phyloP scores from a whole-genome alignment of 2,113 vertebrate genomes.

The Struthio camelus region DNA sequence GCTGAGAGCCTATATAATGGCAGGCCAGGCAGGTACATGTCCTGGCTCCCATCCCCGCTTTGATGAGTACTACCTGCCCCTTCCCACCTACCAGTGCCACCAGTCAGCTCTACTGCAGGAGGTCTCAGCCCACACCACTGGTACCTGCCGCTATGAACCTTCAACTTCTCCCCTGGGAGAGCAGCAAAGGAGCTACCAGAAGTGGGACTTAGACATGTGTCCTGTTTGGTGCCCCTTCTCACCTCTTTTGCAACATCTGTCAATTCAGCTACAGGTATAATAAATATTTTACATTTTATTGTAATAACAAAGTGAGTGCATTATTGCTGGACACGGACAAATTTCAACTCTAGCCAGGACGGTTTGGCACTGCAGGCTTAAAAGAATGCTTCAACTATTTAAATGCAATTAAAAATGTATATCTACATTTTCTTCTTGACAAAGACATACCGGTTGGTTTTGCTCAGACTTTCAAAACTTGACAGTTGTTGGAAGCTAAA shows the following conservation, averaged over 20 bases:
- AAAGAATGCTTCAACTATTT: background rate
- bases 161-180: background rate
- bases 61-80: background rate
- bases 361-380: background rate
- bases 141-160: background rate
- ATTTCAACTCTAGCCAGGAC: background rate
- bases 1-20: background rate
- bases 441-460: background rate
- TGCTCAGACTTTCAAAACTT: background rate
- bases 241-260: background rate
- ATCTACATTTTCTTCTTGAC: background rate
- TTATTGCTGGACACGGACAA: background rate
- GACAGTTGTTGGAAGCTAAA: background rate
- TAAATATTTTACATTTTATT: background rate
- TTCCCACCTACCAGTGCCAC: background rate
- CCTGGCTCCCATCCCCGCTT: rapidly evolving
- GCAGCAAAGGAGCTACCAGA: background rate
- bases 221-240: background rate
- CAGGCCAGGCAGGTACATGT: too few relatives aligned
- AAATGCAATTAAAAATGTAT: background rate
- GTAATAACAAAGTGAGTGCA: background rate
- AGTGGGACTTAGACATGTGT: rapidly evolving
- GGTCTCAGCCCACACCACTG: background rate
- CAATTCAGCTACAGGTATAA: background rate
- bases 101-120: rapidly evolving